A percentile compares a stretch with the other conserved stretches of the same genome.
Conservation (phyloP, 2,113 vertebrate species). For the Anoplopoma fimbria region DNA sequence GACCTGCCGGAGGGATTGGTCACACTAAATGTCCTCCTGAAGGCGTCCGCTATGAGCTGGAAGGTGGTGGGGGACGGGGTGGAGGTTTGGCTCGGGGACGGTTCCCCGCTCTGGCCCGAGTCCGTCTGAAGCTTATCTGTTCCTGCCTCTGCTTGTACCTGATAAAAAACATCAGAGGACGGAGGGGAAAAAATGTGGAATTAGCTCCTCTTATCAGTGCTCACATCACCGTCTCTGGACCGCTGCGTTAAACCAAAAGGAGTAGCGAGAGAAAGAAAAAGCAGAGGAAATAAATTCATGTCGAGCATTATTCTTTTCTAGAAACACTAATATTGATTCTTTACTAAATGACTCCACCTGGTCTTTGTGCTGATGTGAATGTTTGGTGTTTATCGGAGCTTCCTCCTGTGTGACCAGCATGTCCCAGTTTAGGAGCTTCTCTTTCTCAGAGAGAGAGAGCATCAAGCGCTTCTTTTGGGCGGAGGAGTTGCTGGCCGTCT, state of each 20-base stretch:
- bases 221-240: conserved; percentile 28
- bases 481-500: background rate
- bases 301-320: background rate
- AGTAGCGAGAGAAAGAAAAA: background rate
- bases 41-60: conserved; percentile 73
- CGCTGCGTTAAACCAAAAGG: background rate
- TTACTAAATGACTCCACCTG: conserved; percentile 45
- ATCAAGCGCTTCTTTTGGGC: conserved; percentile 70
- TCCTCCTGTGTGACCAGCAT: conserved; percentile 47
- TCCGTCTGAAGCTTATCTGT: conserved; percentile 52
- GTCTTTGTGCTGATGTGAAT: background rate
- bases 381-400: background rate
- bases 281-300: background rate
- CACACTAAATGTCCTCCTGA: conserved; percentile 77
- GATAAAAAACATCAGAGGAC: conserved; percentile 68
- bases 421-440: conserved; percentile 81
- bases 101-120: conserved; percentile 40
- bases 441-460: conserved; percentile 70
- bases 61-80: conserved; percentile 67
- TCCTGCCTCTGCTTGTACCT: conserved; percentile 48
- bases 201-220: conserved; percentile 42
- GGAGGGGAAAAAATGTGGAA: conserved; percentile 32
- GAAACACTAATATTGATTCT: background rate
- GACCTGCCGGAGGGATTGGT: conserved; percentile 51
- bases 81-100: conserved; percentile 45